Evolutionary conservation across 2,888 invertebrate genomes (phyloP).

Genomic region (Netelia melanura): DNA sequence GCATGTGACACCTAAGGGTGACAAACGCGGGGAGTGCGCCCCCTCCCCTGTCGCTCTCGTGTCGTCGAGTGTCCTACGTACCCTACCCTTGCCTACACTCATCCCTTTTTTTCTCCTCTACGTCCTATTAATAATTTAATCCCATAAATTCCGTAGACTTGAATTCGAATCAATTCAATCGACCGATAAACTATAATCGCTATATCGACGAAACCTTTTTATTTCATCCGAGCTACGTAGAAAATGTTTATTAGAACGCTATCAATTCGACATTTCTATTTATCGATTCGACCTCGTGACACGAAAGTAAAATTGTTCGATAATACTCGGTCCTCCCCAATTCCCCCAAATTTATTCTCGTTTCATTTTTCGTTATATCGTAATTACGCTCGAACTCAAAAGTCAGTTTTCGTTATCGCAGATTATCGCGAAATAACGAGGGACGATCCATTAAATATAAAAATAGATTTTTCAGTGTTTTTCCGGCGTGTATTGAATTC

Average conservation of each 20-base stretch:
- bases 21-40: conserved; percentile 13
- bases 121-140: conserved; percentile 42
- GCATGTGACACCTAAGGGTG: conserved; percentile 64
- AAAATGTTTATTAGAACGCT: no score
- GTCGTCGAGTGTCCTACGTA: conserved; percentile 33
- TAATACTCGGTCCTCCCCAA: no score
- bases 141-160: conserved; percentile 7
- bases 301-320: no score
- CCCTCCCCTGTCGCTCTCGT: conserved; percentile 7
- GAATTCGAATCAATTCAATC: conserved; percentile 16
- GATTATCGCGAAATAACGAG: no score
- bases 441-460: no score
- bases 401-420: no score
- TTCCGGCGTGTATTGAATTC: background rate
- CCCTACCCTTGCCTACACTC: background rate
- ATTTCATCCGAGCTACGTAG: no score
- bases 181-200: background rate
- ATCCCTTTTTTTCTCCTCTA: background rate
- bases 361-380: no score
- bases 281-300: background rate
- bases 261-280: background rate
- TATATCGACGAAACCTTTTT: no score
- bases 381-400: no score
- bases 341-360: no score
- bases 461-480: no score